Conservation (phyloP, 2,888 invertebrate species). For the Ypsolopha sequella region DNA sequence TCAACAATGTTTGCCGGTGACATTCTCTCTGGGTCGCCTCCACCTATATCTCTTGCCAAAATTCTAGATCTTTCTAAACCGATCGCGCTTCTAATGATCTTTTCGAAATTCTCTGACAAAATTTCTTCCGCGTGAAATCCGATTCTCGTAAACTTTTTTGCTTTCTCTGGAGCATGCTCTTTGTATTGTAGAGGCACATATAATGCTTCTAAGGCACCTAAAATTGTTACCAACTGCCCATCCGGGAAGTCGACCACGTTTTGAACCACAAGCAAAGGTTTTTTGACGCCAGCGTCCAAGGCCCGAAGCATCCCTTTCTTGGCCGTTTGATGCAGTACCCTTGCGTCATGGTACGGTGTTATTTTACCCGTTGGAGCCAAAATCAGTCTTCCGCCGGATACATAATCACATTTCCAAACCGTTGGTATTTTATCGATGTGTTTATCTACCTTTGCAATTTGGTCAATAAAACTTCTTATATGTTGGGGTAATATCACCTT, state of each 20-base stretch:
- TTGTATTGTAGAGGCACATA: slow-evolving; percentile 87
- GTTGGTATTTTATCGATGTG: slow-evolving; percentile 59
- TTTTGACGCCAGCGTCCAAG: slow-evolving; percentile 84
- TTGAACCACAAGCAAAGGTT: slow-evolving; percentile 82
- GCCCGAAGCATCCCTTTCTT: slow-evolving; percentile 83
- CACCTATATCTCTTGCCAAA: slow-evolving; percentile 66
- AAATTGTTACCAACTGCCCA: slow-evolving; percentile 81
- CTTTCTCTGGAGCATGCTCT: slow-evolving; percentile 72
- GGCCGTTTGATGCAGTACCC: slow-evolving; percentile 75
- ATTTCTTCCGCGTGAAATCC: slow-evolving; percentile 74
- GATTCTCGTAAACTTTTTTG: slow-evolving; percentile 71
- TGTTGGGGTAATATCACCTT: slow-evolving; percentile 48
- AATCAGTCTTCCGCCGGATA: slow-evolving; percentile 76
- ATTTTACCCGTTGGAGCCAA: slow-evolving; percentile 83
- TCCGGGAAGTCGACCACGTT: slow-evolving; percentile 77
- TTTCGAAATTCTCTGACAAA: slow-evolving; percentile 59
- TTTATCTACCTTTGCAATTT: slow-evolving; percentile 40
- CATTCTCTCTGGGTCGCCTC: slow-evolving; percentile 92
- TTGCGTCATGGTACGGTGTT: slow-evolving; percentile 67
- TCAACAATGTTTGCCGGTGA: slow-evolving; percentile 82
- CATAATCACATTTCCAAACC: slow-evolving; percentile 72
- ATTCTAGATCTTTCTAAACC: slow-evolving; percentile 78
- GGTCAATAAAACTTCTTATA: slow-evolving; percentile 41
- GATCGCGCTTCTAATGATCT: slow-evolving; percentile 71
- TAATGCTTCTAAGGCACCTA: slow-evolving; percentile 89